Conservation (phyloP, 2,113 vertebrate species). For the Spilogale gracilis region DNA sequence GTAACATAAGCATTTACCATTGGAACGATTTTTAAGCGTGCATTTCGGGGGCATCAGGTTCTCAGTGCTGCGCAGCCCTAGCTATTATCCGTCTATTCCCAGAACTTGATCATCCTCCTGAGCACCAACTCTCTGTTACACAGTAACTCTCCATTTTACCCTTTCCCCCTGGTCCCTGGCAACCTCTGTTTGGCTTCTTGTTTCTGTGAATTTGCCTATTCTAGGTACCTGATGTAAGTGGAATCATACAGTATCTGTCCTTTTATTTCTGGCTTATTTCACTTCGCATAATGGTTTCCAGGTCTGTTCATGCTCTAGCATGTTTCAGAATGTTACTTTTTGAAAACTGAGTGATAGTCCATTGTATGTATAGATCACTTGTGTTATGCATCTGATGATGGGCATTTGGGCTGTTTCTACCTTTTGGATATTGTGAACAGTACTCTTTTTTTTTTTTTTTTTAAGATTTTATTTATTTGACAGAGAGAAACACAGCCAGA, state of each 20-base stretch:
- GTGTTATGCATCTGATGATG: not conserved
- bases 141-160: not conserved
- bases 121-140: not conserved
- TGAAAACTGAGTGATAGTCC: not conserved
- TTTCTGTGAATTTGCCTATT: not conserved
- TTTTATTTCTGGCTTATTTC: not conserved
- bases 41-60: not conserved
- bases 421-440: not conserved
- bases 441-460: too few species aligned
- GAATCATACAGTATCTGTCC: not conserved
- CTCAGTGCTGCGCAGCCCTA: not conserved
- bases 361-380: not conserved
- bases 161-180: not conserved
- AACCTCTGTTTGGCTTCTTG: not conserved
- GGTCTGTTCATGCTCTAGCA: not conserved
- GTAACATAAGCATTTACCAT: not conserved
- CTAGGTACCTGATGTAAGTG: not conserved
- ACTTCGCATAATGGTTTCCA: not conserved
- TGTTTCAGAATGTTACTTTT: not conserved
- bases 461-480: too few species aligned
- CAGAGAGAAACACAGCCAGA: too few species aligned
- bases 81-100: not conserved
- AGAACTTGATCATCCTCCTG: not conserved
- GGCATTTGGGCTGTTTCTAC: not conserved
- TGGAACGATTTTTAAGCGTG: not conserved